These are phyloP conservation scores for Diadumene lineata DNA, from an alignment of 92 coral and sea anemone species.

Conservation along the genomic window DNA sequence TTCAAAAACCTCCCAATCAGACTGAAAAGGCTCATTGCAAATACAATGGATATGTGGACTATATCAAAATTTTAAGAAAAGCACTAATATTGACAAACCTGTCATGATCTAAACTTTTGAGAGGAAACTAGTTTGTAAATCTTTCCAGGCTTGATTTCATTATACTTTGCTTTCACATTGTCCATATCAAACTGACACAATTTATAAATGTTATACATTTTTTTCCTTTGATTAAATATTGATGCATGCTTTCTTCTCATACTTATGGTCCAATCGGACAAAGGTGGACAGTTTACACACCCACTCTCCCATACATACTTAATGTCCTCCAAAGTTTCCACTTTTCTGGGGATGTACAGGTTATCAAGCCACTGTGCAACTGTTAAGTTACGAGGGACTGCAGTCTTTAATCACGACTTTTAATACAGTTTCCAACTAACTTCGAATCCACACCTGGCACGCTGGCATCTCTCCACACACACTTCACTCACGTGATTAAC, in stretches of 20 bases:
- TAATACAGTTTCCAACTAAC: no score
- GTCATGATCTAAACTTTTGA: not conserved
- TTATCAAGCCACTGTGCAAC: constrained; percentile 48
- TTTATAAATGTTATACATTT: constrained; percentile 30
- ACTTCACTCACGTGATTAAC: no score
- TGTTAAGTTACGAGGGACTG: no score
- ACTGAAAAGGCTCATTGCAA: no score
- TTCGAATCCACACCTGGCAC: no score
- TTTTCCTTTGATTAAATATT: constrained; percentile 43
- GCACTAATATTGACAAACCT: not conserved
- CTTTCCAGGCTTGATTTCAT: constrained; percentile 50
- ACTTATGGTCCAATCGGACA: constrained; percentile 33
- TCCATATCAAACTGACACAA: constrained; percentile 33
- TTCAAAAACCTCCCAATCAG: not conserved
- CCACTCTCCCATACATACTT: constrained; percentile 45
- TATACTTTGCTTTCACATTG: constrained; percentile 11
- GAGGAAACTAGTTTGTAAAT: constrained; percentile 37
- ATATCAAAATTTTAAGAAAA: no score
- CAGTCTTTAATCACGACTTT: no score
- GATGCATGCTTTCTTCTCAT: constrained; percentile 54
- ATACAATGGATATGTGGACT: not conserved
- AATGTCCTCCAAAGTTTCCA: constrained; percentile 44
- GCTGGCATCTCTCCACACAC: no score
- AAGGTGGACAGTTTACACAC: constrained; percentile 40
- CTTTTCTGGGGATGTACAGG: constrained; percentile 39